Base-by-base conservation (phyloP, 2,797 vertebrate species). In the Peromyscus aztecus region DNA sequence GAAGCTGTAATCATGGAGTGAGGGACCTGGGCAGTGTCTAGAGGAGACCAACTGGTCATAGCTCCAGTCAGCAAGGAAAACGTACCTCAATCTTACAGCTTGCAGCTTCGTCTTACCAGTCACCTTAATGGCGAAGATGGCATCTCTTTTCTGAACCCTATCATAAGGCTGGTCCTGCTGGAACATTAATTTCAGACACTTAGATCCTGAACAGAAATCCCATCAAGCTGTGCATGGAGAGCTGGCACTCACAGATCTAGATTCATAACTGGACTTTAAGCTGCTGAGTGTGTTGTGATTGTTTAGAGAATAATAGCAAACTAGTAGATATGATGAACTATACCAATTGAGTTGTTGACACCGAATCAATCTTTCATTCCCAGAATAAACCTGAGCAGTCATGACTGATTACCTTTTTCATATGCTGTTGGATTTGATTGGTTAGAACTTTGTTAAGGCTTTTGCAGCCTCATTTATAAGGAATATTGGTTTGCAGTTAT, bases 361-460 rank as follows among this genome's bases (percentile, higher is more conserved):
- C 24, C 49, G 11, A 91, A 88, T 84, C 87, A 59, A 92, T 85
- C 83, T 97, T 92, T 91, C 65, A 71, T 76, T 91, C 65, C 43
- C 63, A 96, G 78, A 88, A 76, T 86, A 84, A 85, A 85, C 16
- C 11, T 29, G 59, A 78, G 37, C 10, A 94, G 65, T 92, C 59
- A 85, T 96, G 52, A 77, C 94, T 96, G 96, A 84, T 95, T 90
- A 69, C 14, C 8, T 37, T 94, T 80, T 90, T 89, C 52, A 81
- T 83, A 63, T 90, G 59, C 61, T 94, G 59, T 59, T 94, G 31
- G 17, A 24, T 73, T 94, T 94, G 76, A 90, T 76, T 90, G 82
- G 49, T 65, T 94, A 77, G 52, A 89, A 92, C 49, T 95, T 87
- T 85, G 21, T 96, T 91, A 78, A 91, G n/a, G 7, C 34, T 83